Evolutionary conservation across 2,113 vertebrate genomes (phyloP).

Genomic region (Serinus canaria): DNA sequence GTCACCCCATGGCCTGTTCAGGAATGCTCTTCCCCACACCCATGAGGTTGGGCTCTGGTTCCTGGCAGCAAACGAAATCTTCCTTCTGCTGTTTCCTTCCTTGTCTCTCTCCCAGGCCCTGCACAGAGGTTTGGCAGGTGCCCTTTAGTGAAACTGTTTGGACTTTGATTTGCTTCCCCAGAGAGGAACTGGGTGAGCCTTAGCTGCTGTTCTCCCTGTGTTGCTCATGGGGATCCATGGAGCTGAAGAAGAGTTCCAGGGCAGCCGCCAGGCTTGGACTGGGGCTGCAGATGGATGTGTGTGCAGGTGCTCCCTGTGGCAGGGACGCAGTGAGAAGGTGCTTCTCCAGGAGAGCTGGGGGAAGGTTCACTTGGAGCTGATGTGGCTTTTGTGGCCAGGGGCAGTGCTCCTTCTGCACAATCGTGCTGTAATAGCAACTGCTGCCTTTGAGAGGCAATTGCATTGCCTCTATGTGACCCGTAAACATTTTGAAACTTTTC

Average conservation of each 20-base stretch:
- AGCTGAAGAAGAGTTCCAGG: not conserved
- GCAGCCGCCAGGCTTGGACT: accelerated
- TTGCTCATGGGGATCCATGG: not conserved
- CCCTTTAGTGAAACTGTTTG: not conserved
- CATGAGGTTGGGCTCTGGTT: not conserved
- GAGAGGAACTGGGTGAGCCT: not conserved
- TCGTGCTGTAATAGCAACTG: not conserved
- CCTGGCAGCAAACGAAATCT: not conserved
- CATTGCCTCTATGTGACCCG: accelerated
- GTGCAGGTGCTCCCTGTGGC: not conserved
- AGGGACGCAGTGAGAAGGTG: not conserved
- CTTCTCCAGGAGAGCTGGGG: not conserved
- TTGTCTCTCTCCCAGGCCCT: not conserved
- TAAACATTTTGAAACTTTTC: not conserved
- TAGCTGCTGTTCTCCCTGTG: not conserved
- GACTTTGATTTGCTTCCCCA: not conserved
- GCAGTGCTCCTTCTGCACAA: not conserved
- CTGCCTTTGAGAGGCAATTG: not conserved
- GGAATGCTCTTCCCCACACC: not conserved
- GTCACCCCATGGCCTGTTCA: not conserved
- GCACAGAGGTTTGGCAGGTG: not conserved
- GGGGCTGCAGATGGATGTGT: not conserved
- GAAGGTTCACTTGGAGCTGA: not conserved
- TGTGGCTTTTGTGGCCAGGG: not conserved
- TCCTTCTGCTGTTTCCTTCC: not conserved